Percentiles rank a stretch among this genome's conserved stretches.
These are phyloP conservation scores for Stictonetta naevosa DNA, from an alignment of 2,113 vertebrate species.

Conservation along the genomic window DNA sequence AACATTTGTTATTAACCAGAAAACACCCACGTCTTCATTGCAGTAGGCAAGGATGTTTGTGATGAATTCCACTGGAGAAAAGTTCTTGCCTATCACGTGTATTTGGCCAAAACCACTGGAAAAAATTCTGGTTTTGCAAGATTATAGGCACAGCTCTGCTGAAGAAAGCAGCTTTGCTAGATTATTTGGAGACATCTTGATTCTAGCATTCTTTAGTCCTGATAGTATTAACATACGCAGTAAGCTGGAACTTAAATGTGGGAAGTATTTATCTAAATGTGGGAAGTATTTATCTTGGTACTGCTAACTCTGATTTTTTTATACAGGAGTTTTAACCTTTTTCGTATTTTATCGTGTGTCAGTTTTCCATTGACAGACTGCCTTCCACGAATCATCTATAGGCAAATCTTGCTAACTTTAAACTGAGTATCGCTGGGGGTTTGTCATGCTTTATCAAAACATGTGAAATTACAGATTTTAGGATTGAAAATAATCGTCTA, in stretches of 20 bases:
- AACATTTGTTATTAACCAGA: neutral
- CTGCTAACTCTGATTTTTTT: neutral
- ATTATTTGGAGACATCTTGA: neutral
- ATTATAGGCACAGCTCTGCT: neutral
- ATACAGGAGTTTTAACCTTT: neutral
- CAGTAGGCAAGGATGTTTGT: neutral
- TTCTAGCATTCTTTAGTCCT: conserved; percentile 15
- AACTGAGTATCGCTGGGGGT: neutral
- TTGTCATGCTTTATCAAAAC: neutral
- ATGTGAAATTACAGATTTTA: neutral
- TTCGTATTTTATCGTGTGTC: neutral
- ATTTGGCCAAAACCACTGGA: neutral
- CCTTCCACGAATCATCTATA: neutral
- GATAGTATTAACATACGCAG: neutral
- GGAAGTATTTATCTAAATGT: neutral
- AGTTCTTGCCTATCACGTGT: neutral
- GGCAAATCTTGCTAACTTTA: neutral
- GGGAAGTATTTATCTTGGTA: neutral
- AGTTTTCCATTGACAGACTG: neutral
- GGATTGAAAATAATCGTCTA: neutral
- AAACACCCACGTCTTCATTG: neutral
- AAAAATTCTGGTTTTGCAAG: neutral
- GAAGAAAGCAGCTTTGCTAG: neutral
- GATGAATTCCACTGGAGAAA: neutral
- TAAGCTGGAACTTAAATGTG: neutral